phyloP scores from a whole-genome alignment of 1,140 invertebrate genomes.

The Onthophagus taurus region DNA sequence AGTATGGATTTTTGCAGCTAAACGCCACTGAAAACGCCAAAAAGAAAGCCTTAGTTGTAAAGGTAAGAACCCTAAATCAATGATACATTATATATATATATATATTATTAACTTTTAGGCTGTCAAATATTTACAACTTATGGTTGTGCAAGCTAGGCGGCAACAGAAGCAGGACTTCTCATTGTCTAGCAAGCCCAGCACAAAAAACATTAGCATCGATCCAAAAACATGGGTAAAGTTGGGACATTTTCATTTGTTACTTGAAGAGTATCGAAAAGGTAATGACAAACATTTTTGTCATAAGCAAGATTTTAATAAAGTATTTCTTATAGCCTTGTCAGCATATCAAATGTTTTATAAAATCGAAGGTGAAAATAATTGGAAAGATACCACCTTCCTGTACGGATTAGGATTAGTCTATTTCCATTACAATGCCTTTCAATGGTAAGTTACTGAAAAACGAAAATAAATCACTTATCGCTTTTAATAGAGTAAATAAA shows the following conservation, averaged over 20 bases:
- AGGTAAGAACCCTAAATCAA: constrained; percentile 48
- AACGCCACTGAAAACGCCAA: constrained; percentile 63
- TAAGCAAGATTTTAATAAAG: not conserved
- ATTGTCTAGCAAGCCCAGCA: constrained; percentile 22
- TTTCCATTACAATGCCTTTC: constrained; percentile 89
- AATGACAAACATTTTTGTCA: constrained; percentile 19
- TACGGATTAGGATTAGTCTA: constrained; percentile 92
- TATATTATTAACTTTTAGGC: constrained; percentile 42
- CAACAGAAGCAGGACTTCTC: constrained; percentile 42
- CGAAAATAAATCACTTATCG: too few relatives aligned
- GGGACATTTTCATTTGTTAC: constrained; percentile 84
- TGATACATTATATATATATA: constrained; percentile 2
- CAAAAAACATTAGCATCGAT: constrained; percentile 69
- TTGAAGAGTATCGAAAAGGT: constrained; percentile 89
- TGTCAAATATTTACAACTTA: constrained; percentile 73
- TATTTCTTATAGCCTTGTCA: constrained; percentile 66
- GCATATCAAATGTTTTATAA: constrained; percentile 89
- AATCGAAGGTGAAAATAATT: constrained; percentile 64
- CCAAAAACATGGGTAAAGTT: constrained; percentile 87
- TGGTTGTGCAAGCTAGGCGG: constrained; percentile 67
- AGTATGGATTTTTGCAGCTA: constrained; percentile 77
- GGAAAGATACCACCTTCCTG: constrained; percentile 84
- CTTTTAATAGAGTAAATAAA: too few relatives aligned
- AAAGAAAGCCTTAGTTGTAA: constrained; percentile 67
- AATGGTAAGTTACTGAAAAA: constrained; percentile 97